Base-by-base conservation (phyloP, 30 jellyfish, hydroid and myxozoan species). In the Aurelia sp. region DNA sequence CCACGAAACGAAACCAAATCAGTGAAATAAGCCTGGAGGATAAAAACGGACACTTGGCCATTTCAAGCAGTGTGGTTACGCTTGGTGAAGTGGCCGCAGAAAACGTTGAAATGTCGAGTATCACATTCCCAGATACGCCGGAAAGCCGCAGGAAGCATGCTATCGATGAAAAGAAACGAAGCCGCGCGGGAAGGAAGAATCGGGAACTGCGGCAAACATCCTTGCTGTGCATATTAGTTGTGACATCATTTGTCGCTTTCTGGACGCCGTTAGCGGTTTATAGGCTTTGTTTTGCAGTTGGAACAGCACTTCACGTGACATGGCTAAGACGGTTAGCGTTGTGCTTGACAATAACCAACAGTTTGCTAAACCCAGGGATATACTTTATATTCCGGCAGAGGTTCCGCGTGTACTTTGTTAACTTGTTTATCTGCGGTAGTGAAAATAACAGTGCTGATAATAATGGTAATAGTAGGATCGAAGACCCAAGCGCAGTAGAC, bases 211-310 rank as follows among this genome's bases (percentile, higher is more conserved):
- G 48, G 76, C 33, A 65, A 44, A 65, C 76, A 7, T 65, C 76
- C 41, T 27, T 65, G n/a, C 52, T 65, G 17, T 65, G 76, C 76
- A 21, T 65, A 18, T 44, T 65, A 27, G 76, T 44, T 18, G 76
- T 65, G 41, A 18, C 76, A 65, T 35, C 48, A 5, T 65, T 65
- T 55, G 41, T 65, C 50, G 40, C 41, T 20, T 65, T 27, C 33
- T 76, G 87, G 87, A 27, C 51, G 31, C 87, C 87, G 15, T 58
- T 76, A 65, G 67, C 76, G 24, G 76, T 55, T 13, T 76, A 76
- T 51, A 44, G 87, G 48, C 21, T 76, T 17, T 55, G 67, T 44
- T n/a, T 55, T 20, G 61, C 61, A 20, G 24, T 30, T 17, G 76
- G 40, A 8, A 58, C 21, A 3, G 48, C n/a, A 18, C 21, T 30